A percentile compares a stretch with the other conserved stretches of the same genome.
Conservation (phyloP, 92 coral and sea anemone species). For the Epizoanthus illoricatus region DNA sequence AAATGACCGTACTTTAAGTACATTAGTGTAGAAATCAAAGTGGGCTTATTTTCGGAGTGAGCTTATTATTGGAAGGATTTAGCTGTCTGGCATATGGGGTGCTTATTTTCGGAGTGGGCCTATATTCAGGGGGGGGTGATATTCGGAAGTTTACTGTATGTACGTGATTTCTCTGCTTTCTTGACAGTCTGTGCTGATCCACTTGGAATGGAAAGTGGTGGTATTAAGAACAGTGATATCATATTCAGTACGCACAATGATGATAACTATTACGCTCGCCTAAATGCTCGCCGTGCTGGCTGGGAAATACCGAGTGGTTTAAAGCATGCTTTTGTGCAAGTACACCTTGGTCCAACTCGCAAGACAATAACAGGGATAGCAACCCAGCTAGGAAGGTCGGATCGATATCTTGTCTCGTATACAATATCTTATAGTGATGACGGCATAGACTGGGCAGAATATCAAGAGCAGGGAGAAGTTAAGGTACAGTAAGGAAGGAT, state of each 20-base stretch:
- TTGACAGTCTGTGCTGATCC: constrained; percentile 27
- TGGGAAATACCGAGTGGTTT: background rate
- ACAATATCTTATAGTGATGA: constrained; percentile 20
- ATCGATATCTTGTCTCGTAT: background rate
- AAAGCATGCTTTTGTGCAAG: constrained; percentile 5
- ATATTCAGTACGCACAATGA: background rate
- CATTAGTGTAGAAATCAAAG: too few species aligned
- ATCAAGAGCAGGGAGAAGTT: constrained; percentile 17
- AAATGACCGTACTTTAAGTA: too few species aligned
- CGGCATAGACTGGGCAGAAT: constrained; percentile 13
- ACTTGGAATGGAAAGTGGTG: constrained; percentile 36
- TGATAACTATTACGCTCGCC: background rate
- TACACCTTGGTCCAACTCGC: constrained; percentile 26
- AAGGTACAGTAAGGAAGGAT: background rate
- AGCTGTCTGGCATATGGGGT: too few species aligned
- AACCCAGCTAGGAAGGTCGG: background rate
- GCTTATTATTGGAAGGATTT: too few species aligned
- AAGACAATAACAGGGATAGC: constrained; percentile 21
- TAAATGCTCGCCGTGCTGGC: background rate
- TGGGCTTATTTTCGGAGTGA: too few species aligned
- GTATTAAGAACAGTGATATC: background rate
- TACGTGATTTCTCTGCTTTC: background rate
- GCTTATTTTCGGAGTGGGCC: too few species aligned
- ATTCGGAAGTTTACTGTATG: too few species aligned
- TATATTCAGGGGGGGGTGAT: too few species aligned